Evolutionary conservation across 1,140 invertebrate species (phyloP).

Genomic region (Augochlora pura): DNA sequence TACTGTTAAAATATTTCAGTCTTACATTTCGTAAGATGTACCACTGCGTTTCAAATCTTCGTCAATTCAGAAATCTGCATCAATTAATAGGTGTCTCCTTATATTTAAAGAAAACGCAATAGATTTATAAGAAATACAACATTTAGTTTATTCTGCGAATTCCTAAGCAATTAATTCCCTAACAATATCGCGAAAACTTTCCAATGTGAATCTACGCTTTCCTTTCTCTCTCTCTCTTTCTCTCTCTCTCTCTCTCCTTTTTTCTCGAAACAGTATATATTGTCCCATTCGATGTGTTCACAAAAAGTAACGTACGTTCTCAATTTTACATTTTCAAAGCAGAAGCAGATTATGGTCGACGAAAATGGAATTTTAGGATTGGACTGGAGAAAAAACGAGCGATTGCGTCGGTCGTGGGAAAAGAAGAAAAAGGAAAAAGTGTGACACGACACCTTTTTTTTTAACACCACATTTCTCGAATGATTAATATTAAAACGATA

Average conservation of each 20-base stretch:
- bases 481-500: conserved; percentile 79
- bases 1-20: neutral
- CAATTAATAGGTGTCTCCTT: conserved; percentile 26
- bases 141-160: conserved; percentile 77
- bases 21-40: neutral
- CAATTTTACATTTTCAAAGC: conserved; percentile 71
- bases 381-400: conserved; percentile 44
- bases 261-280: conserved; percentile 39
- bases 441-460: conserved; percentile 72
- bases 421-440: conserved; percentile 72
- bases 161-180: conserved; percentile 77
- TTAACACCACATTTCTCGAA: conserved; percentile 79
- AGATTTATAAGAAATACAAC: conserved; percentile 78
- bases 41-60: neutral
- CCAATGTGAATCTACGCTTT: conserved; percentile 55
- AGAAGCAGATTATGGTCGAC: conserved; percentile 4
- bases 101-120: conserved; percentile 43
- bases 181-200: conserved; percentile 75
- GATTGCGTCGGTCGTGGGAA: conserved; percentile 8
- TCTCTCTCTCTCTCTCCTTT: neutral
- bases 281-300: conserved; percentile 68
- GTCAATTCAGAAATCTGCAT: neutral
- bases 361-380: conserved; percentile 22
- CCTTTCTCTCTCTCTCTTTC: conserved; percentile 23
- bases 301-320: conserved; percentile 71